phyloP scores from a whole-genome alignment of 2,888 invertebrate species.

The Pediacus dermestoides region DNA sequence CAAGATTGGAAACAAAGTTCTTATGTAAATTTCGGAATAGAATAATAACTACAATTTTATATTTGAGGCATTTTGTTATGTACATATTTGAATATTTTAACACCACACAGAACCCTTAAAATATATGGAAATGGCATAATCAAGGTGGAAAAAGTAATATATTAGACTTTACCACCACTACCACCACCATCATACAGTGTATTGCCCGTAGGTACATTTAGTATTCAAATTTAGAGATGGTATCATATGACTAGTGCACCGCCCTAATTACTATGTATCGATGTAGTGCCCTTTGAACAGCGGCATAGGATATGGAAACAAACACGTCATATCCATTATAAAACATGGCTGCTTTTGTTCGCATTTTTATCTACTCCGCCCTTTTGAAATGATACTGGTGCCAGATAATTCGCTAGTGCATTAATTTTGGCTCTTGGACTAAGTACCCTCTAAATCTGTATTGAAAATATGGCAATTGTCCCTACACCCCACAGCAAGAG shows the following conservation, averaged over 20 bases:
- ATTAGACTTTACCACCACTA: constrained; percentile 28
- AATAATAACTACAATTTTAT: too few relatives aligned
- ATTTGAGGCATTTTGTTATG: constrained; percentile 8
- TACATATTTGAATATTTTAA: constrained; percentile 16
- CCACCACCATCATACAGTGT: too few relatives aligned
- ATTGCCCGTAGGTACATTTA: constrained; percentile 41
- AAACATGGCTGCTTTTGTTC: constrained; percentile 47
- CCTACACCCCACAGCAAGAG: neutral
- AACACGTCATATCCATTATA: constrained; percentile 46
- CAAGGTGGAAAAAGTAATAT: constrained; percentile 21
- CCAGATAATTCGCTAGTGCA: constrained; percentile 34
- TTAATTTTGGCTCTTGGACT: too few relatives aligned
- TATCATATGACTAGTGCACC: constrained; percentile 46
- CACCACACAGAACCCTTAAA: constrained; percentile 13
- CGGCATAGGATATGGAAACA: constrained; percentile 45
- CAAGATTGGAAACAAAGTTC: too few relatives aligned
- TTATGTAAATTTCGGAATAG: too few relatives aligned
- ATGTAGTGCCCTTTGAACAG: constrained; percentile 45
- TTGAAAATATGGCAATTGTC: neutral
- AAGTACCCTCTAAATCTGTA: too few relatives aligned
- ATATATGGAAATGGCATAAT: constrained; percentile 21
- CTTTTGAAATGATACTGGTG: constrained; percentile 42
- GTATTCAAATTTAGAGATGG: constrained; percentile 46
- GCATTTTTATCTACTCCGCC: constrained; percentile 40
- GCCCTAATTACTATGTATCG: constrained; percentile 50